Evolutionary conservation across 2,888 invertebrate species (phyloP).

Genomic region (Limnephilus rhombicus): DNA sequence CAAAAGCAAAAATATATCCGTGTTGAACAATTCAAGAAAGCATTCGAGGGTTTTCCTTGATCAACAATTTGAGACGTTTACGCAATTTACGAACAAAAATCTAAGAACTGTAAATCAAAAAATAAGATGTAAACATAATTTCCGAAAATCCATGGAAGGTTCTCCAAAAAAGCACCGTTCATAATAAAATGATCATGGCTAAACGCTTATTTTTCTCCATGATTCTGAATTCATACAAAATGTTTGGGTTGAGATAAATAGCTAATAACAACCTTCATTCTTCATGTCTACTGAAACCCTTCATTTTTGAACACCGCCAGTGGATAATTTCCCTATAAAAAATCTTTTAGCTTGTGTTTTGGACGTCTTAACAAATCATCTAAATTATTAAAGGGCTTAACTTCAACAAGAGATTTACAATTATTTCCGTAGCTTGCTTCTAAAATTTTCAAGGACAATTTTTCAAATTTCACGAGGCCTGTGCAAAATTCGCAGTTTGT

Average conservation of each 20-base stretch:
- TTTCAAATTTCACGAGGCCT: too few relatives aligned
- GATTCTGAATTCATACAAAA: not conserved
- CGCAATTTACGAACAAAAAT: too few relatives aligned
- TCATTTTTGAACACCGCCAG: not conserved
- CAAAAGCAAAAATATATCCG: too few relatives aligned
- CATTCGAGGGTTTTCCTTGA: too few relatives aligned
- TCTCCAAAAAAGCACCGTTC: not conserved
- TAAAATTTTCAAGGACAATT: too few relatives aligned
- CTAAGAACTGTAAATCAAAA: too few relatives aligned
- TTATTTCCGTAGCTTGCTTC: too few relatives aligned
- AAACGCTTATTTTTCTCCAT: not conserved
- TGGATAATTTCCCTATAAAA: not conserved
- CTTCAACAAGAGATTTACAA: too few relatives aligned
- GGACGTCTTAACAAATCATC: not conserved
- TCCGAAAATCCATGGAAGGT: not conserved
- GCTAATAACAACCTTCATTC: not conserved
- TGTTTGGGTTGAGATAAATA: not conserved
- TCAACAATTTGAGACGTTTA: too few relatives aligned
- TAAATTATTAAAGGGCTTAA: too few relatives aligned
- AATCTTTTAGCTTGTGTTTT: not conserved
- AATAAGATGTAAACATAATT: not conserved
- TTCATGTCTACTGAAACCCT: not conserved
- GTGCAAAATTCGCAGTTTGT: too few relatives aligned
- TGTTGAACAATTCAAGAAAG: too few relatives aligned
- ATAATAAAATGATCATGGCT: not conserved